phyloP scores from a whole-genome alignment of 2,797 vertebrate species.

The Toxotes lorentzi region DNA sequence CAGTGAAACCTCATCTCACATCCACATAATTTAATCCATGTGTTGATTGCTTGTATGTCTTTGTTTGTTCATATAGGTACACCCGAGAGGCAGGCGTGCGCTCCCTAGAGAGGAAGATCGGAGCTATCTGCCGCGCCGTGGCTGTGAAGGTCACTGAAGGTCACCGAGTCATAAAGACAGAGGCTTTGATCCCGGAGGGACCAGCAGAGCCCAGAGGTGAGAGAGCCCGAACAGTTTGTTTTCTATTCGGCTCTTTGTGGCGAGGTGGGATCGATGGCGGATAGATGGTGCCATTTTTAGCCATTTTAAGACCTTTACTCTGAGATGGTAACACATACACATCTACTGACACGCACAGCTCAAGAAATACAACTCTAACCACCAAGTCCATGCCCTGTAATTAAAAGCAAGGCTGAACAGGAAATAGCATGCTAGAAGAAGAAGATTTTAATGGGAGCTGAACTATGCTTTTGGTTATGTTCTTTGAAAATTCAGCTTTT shows the following conservation, averaged over 20 bases:
- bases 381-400: not conserved
- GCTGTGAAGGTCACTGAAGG: constrained; percentile 96
- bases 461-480: not conserved
- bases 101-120: constrained; percentile 94
- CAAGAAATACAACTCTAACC: not conserved
- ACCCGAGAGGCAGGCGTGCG: constrained; percentile 96
- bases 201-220: constrained; percentile 70
- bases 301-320: too few species aligned
- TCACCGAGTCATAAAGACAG: constrained; percentile 84
- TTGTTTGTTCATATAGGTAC: constrained; percentile 83
- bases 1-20: not conserved
- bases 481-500: not conserved
- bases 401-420: too few species aligned
- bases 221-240: constrained; percentile 8
- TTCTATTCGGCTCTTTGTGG: not conserved
- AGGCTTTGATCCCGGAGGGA: constrained; percentile 72
- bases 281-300: not conserved
- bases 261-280: not conserved
- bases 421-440: too few species aligned
- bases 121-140: constrained; percentile 95
- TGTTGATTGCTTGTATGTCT: constrained; percentile 6
- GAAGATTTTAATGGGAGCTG: too few species aligned
- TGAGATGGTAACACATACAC: too few species aligned
- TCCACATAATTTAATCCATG: not conserved
- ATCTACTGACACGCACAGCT: too few species aligned